phyloP scores from a whole-genome alignment of 2,888 invertebrate species.

The Rutpela maculata region DNA sequence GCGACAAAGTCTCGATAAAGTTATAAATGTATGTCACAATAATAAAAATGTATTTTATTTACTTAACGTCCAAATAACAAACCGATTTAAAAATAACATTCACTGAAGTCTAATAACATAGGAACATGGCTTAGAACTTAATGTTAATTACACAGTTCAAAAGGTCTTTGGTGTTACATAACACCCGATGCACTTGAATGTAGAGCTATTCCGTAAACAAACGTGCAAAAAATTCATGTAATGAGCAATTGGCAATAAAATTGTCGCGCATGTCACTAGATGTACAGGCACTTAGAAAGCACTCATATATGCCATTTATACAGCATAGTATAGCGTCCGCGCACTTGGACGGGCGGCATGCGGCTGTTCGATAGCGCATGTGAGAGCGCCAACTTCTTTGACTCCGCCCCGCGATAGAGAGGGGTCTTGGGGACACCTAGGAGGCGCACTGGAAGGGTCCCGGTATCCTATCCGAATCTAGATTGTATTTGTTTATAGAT shows the following conservation, averaged over 20 bases:
- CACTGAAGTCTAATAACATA: slow-evolving; percentile 44
- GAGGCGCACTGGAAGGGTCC: slow-evolving; percentile 64
- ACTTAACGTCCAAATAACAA: slow-evolving; percentile 41
- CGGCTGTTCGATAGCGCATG: slow-evolving; percentile 69
- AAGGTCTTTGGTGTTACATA: slow-evolving; percentile 49
- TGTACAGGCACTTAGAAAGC: slow-evolving; percentile 53
- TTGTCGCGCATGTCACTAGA: slow-evolving; percentile 63
- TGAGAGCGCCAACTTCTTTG: slow-evolving; percentile 61
- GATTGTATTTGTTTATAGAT: slow-evolving; percentile 63
- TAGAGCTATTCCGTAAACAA: slow-evolving; percentile 58
- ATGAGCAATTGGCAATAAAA: slow-evolving; percentile 56
- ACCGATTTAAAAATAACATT: slow-evolving; percentile 47
- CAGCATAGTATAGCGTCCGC: slow-evolving; percentile 64
- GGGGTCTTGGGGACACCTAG: slow-evolving; percentile 65
- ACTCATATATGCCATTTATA: slow-evolving; percentile 49
- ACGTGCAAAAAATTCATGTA: slow-evolving; percentile 54
- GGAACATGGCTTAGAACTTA: slow-evolving; percentile 32
- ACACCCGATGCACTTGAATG: slow-evolving; percentile 55
- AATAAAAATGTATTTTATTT: slow-evolving; percentile 18
- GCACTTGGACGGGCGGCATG: slow-evolving; percentile 68
- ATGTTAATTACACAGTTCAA: slow-evolving; percentile 48
- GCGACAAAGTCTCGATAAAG: slow-evolving; percentile 31
- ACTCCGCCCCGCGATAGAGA: slow-evolving; percentile 65
- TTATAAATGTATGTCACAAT: slow-evolving; percentile 22
- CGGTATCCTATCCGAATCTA: slow-evolving; percentile 67